Percentiles rank a stretch among this genome's conserved stretches.
Evolutionary conservation across 2,113 vertebrate species (phyloP).

Genomic region (Cervus canadensis): DNA sequence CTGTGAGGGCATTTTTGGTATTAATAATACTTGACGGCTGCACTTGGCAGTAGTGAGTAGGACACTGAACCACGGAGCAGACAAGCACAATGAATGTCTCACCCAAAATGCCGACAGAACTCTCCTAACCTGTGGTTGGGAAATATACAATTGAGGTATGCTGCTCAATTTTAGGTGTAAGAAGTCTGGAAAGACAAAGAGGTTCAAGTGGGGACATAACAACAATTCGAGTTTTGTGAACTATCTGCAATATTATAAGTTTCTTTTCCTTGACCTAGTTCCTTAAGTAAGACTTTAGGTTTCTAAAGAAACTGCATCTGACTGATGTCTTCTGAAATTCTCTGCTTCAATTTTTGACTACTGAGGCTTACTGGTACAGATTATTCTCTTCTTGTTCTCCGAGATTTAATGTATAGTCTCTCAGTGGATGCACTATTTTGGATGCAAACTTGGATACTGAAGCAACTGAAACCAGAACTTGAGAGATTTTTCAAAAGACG

Average conservation of each 20-base stretch:
- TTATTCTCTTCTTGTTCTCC: neutral
- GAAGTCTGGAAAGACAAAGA: neutral
- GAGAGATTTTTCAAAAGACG: constrained; percentile 10
- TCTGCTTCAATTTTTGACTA: neutral
- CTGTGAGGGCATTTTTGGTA: neutral
- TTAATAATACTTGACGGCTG: neutral
- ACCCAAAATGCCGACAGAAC: neutral
- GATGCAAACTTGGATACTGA: neutral
- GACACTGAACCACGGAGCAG: neutral
- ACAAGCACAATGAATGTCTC: neutral
- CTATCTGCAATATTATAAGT: neutral
- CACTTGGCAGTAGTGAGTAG: neutral
- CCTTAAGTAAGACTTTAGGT: neutral
- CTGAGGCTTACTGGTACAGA: neutral
- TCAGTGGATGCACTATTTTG: neutral
- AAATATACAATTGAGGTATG: neutral
- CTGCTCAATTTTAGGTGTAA: neutral
- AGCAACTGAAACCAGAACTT: constrained; percentile 14
- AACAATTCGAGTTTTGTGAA: neutral
- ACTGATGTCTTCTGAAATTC: neutral
- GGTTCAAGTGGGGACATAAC: neutral
- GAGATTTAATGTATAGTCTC: neutral
- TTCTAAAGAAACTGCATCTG: neutral
- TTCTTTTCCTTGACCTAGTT: neutral
- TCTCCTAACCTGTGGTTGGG: neutral